Evolutionary conservation across 2,888 invertebrate species (phyloP), one percentile per base, ranked within the genome.

Genomic region (Hirtodrosophila trivittata): DNA sequence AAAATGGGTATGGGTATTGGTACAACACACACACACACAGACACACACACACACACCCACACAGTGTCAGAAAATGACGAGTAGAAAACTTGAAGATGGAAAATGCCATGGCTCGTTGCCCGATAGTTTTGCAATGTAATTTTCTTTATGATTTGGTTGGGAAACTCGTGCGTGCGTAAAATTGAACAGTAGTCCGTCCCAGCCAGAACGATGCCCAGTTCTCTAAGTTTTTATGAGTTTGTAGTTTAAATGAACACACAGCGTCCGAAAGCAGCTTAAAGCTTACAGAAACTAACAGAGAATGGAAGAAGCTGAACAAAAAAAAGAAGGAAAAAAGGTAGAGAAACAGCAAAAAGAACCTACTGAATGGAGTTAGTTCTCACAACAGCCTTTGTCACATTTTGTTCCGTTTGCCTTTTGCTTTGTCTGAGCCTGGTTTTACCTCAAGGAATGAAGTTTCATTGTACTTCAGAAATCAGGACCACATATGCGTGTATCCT

Each of bases 141-240:
- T 82, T 78, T 82, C 83, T 71, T 75, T 82, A 72, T 78, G 80
- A 77, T 84, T 80, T 67, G 66, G 51, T 77, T 57, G 39, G 59
- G 21, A 68, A 84, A 71, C 42, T 66, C 80, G 82, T 69, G 83
- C 85, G 83, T 80, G 80, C 80, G 80, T 72, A 78, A 80, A 80
- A 80, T 80, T 80, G 82, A 80, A 82, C 55, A 58, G 51, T 49
- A 45, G 26, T 32, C 14, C 42, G 12, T 26, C 7, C 49, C 25
- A 51, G 32, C 42, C 32, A 38, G 41, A 64, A 59, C 26, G 54
- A 28, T 49, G 46, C 59, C 39, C 51, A 41, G 26, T 45, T 30
- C 39, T 37, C 49, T 49, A 39, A 33, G 52, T 51, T 66, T 57
- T 72, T 62, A 69, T 64, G 57, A 47, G 65, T 32, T 66, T 52